Evolutionary conservation across 2,888 invertebrate genomes (phyloP).

Genomic region (Tortrix viridana): DNA sequence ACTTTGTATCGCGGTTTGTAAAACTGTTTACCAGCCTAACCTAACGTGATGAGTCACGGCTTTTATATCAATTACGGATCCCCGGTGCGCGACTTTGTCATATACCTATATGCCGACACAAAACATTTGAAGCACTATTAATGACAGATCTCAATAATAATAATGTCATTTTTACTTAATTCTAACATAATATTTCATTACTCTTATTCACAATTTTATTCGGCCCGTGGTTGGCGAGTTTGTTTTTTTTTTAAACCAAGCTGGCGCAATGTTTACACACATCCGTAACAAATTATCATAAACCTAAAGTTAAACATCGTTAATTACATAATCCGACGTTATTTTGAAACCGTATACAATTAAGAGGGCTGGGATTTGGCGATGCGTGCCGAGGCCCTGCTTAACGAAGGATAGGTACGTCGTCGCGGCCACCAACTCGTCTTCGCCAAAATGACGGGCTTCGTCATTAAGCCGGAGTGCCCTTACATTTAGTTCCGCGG

Average conservation of each 20-base stretch:
- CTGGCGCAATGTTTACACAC: background rate
- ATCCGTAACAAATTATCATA: background rate
- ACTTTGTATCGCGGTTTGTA: no score
- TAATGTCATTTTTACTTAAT: no score
- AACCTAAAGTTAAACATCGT: constrained; percentile 2
- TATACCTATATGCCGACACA: no score
- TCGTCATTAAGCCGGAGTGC: constrained; percentile 76
- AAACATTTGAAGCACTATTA: no score
- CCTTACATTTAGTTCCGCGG: constrained; percentile 63
- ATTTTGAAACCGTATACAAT: constrained; percentile 14
- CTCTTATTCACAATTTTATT: no score
- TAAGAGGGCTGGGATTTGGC: constrained; percentile 6
- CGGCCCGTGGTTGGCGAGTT: no score
- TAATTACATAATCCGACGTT: background rate
- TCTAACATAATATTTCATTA: no score
- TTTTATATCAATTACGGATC: no score
- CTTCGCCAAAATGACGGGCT: constrained; percentile 71
- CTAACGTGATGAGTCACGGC: no score
- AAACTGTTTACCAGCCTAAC: no score
- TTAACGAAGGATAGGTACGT: constrained; percentile 17
- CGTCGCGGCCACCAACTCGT: constrained; percentile 45
- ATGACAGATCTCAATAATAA: no score
- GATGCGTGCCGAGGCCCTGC: constrained; percentile 12
- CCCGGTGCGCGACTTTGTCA: no score
- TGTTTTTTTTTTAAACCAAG: background rate